Conservation (phyloP, 2,113 vertebrate species). For the Peromyscus maniculatus region DNA sequence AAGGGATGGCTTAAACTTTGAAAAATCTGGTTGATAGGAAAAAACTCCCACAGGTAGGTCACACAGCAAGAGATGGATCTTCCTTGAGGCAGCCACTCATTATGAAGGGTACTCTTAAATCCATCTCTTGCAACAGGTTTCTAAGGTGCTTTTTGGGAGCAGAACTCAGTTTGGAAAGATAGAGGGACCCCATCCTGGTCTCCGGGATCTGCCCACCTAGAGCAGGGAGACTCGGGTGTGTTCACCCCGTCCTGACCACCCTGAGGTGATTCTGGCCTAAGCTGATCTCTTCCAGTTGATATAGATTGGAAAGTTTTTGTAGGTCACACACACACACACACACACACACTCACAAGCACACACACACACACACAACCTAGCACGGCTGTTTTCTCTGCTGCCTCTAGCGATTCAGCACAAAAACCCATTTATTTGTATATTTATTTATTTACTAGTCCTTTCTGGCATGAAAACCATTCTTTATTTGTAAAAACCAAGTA, state of each 20-base stretch:
- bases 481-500: neutral
- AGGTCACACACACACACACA: neutral
- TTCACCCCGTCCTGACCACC: neutral
- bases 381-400: neutral
- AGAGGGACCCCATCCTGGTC: neutral
- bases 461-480: constrained; percentile 5
- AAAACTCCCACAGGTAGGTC: neutral
- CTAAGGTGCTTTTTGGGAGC: neutral
- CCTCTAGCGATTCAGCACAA: neutral
- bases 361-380: neutral
- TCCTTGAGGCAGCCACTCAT: neutral
- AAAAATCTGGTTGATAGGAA: neutral
- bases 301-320: constrained; percentile 36
- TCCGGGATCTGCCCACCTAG: neutral
- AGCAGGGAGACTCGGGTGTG: neutral
- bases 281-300: constrained; percentile 1
- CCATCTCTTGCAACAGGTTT: neutral
- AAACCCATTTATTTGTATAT: neutral
- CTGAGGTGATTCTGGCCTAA: neutral
- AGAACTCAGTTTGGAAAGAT: neutral
- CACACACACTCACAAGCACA: too few relatives aligned
- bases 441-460: neutral
- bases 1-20: neutral
- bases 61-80: neutral
- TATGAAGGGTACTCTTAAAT: neutral